Conservation (phyloP, 2,888 invertebrate species). For the Trichogramma dendrolimi region DNA sequence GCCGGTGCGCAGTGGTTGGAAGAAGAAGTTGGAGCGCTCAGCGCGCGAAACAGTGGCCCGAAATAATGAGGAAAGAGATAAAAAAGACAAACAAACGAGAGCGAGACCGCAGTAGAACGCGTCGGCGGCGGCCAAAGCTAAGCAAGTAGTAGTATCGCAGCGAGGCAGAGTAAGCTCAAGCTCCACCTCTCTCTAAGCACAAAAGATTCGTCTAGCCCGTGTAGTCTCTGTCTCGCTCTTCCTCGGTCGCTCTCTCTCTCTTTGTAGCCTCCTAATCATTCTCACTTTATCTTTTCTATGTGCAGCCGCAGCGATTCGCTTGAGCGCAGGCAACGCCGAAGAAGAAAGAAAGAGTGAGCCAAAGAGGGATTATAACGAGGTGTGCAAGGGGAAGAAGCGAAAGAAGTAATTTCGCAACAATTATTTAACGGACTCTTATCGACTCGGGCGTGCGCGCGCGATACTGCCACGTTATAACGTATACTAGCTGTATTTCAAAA, state of each 20-base stretch:
- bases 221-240: constrained; percentile 3
- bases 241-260: background rate
- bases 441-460: background rate
- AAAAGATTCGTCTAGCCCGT: background rate
- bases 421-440: constrained; percentile 23
- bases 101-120: too few relatives aligned
- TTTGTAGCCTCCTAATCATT: background rate
- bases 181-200: background rate
- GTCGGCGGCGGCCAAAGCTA: too few relatives aligned
- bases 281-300: too few relatives aligned
- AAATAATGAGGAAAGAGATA: background rate
- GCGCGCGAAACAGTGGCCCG: too few relatives aligned
- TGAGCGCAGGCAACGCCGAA: background rate
- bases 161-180: too few relatives aligned
- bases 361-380: constrained; percentile 15
- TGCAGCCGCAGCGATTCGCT: too few relatives aligned
- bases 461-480: background rate
- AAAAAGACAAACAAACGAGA: background rate
- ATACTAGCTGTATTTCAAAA: constrained; percentile 20
- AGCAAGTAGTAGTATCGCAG: too few relatives aligned
- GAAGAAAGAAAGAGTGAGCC: background rate
- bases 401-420: constrained; percentile 20
- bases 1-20: background rate
- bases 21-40: too few relatives aligned
- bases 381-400: constrained; percentile 6